These are phyloP conservation scores for Ryuthela nishihirai DNA, from an alignment of 2,888 invertebrate species.

Conservation along the genomic window DNA sequence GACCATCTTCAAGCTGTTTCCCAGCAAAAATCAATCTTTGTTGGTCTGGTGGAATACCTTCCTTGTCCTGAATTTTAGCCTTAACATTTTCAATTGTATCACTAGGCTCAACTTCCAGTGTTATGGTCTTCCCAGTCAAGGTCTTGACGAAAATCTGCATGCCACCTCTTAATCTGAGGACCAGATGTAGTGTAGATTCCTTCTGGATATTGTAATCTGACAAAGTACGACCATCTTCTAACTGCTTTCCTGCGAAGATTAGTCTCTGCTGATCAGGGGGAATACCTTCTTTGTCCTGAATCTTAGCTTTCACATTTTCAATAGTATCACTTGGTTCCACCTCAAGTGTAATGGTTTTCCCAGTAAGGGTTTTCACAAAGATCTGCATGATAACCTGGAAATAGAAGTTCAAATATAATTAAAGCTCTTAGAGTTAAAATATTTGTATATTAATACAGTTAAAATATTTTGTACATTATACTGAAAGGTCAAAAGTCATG, in stretches of 20 bases:
- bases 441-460: no score
- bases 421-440: no score
- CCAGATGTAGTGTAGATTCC: slow-evolving; percentile 80
- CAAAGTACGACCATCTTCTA: slow-evolving; percentile 61
- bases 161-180: slow-evolving; percentile 83
- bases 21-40: slow-evolving; percentile 69
- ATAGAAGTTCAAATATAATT: no score
- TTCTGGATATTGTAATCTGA: slow-evolving; percentile 63
- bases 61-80: slow-evolving; percentile 86
- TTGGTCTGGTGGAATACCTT: slow-evolving; percentile 87
- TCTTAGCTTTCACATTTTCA: slow-evolving; percentile 92
- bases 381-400: slow-evolving; percentile 73
- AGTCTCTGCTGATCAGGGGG: slow-evolving; percentile 49
- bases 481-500: no score
- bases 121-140: slow-evolving; percentile 88
- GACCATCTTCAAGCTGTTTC: slow-evolving; percentile 61
- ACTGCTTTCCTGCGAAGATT: slow-evolving; percentile 49
- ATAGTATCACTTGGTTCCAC: slow-evolving; percentile 90
- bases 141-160: slow-evolving; percentile 99
- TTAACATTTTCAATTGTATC: slow-evolving; percentile 95
- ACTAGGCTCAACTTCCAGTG: slow-evolving; percentile 85
- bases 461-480: no score
- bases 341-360: slow-evolving; percentile 92
- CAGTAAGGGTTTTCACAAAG: slow-evolving; percentile 91
- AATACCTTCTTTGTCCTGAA: slow-evolving; percentile 79